These are phyloP conservation scores for Halcyon badia DNA, from an alignment of 2,797 vertebrate species.

Conservation along the genomic window DNA sequence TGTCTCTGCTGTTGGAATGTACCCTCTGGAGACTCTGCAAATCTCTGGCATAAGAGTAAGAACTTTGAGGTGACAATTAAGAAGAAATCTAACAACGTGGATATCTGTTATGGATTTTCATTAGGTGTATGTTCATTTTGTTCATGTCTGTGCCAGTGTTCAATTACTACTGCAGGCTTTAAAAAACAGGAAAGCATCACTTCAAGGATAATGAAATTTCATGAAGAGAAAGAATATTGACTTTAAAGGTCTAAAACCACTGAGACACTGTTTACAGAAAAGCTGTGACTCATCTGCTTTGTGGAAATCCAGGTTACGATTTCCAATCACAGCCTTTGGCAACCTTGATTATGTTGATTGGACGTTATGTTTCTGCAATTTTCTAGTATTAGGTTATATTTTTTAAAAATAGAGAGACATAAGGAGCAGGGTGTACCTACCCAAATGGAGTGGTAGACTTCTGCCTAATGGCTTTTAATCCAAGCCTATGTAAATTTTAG, in stretches of 20 bases:
- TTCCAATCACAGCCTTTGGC: background rate
- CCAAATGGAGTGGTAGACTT: background rate
- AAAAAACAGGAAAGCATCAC: background rate
- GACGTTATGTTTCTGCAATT: background rate
- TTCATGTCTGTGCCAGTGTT: background rate
- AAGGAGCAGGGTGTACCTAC: constrained; percentile 1
- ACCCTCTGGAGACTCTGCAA: background rate
- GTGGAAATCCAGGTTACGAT: background rate
- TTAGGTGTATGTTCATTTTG: background rate
- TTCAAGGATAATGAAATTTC: background rate
- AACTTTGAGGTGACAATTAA: background rate
- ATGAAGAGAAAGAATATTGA: background rate
- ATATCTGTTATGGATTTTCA: background rate
- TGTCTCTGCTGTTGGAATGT: fast-evolving
- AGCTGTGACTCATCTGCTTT: background rate
- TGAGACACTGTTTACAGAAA: background rate
- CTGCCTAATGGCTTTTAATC: constrained; percentile 51
- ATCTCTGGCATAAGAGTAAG: background rate
- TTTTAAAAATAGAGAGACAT: background rate
- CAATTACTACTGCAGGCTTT: background rate
- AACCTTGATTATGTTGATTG: background rate
- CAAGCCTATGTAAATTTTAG: constrained; percentile 65
- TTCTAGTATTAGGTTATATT: background rate
- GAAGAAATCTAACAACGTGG: background rate
- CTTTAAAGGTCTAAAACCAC: background rate